Evolutionary conservation across 2,888 invertebrate species (phyloP), one percentile per base, ranked within the genome.

Genomic region (Pinctada fucata): DNA sequence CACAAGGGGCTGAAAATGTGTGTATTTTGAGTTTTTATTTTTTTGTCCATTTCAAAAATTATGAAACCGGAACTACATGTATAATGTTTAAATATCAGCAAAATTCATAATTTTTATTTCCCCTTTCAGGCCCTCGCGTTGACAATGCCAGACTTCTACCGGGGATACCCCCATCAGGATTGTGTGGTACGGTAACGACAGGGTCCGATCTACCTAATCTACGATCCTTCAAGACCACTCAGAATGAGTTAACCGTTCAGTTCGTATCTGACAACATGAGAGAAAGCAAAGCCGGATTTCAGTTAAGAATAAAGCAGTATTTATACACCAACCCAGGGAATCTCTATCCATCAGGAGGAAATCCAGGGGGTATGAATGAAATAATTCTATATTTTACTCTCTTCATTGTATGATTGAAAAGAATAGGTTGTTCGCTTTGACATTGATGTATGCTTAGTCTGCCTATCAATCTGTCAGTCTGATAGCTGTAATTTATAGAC

Each of bases 91-190:
- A 31, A 31, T 31, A 31, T 31, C 31, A 31, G 31, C 31, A 31
- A 31, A 31, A 31, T 31, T 31, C 31, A 31, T 31, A 58, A 10
- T 13, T 58, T 51, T 51, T 67, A 74, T 47, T 31, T 45, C 70
- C 6, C 73, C 31, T 70, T 75, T 1, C 69, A 86, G 85, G 85
- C 75, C 86, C 85, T 66, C 79, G 84, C 31, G 85, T 84, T 31
- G 87, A 87, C 80, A 86, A 86, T 80, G 87, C 87, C 52, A 79
- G 85, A 64, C 71, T 85, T n/a, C 79, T 87, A 45, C 86, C 86
- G 0, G 79, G 81, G 4, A 83, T 87, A 51, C 82, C 84, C 4
- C 83, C 82, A 70, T 72, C 81, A 74, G 87, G 87, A 50, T 63
- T 87, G 2, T 87, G 87, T 83, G 87, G 87, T 5, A 78, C 48